Conservation (phyloP, 2,888 invertebrate genomes). For the Platerodrilus igneus region DNA sequence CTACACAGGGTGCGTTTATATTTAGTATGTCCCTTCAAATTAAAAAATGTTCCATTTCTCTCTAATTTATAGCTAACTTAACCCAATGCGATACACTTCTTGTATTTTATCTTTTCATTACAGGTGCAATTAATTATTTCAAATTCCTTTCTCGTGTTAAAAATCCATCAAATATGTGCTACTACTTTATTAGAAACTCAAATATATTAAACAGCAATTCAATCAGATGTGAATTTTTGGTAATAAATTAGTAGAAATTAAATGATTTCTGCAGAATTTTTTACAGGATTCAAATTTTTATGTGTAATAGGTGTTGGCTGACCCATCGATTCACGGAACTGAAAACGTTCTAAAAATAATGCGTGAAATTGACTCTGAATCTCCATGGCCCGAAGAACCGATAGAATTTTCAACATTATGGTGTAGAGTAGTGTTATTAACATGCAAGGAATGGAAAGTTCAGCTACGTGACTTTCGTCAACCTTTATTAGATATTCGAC, state of each 20-base stretch:
- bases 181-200: background rate
- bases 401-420: constrained; percentile 87
- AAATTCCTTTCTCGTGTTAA: no score
- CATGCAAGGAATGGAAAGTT: constrained; percentile 81
- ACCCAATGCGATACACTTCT: no score
- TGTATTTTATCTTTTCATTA: no score
- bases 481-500: constrained; percentile 78
- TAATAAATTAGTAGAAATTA: constrained; percentile 5
- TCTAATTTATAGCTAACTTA: no score
- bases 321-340: constrained; percentile 79
- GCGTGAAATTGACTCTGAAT: constrained; percentile 79
- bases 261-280: no score
- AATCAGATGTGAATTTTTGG: background rate
- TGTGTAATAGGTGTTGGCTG: constrained; percentile 65
- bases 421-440: constrained; percentile 82
- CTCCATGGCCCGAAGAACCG: constrained; percentile 88
- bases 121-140: no score
- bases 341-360: constrained; percentile 69
- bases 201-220: background rate
- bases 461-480: constrained; percentile 93
- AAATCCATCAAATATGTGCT: background rate
- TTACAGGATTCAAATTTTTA: constrained; percentile 34
- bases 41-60: no score
- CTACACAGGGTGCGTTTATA: no score
- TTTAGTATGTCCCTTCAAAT: no score